Conservation (phyloP, 2,888 invertebrate genomes). For the Poecilus cupreus region DNA sequence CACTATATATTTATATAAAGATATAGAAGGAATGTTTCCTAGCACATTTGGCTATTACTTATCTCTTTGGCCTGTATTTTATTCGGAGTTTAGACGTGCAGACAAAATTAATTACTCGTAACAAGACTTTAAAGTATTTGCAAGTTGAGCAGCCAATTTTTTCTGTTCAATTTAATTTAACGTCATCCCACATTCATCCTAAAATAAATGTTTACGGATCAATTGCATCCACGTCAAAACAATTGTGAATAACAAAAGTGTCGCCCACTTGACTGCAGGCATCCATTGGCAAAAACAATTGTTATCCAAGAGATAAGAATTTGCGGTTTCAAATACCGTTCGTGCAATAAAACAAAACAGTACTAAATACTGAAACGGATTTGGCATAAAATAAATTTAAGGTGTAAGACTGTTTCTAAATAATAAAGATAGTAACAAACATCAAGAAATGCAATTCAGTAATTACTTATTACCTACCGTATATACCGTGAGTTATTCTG, state of each 20-base stretch:
- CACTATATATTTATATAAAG: too few relatives aligned
- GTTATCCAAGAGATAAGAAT: background rate
- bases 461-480: too few relatives aligned
- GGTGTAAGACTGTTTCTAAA: too few relatives aligned
- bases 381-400: too few relatives aligned
- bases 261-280: background rate
- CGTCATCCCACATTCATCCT: background rate
- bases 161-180: background rate
- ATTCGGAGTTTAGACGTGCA: background rate
- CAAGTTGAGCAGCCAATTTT: conserved; percentile 10
- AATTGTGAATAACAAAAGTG: background rate
- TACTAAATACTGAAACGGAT: too few relatives aligned
- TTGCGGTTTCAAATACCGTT: background rate
- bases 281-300: conserved; percentile 6
- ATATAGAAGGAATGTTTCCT: too few relatives aligned
- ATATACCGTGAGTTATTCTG: too few relatives aligned
- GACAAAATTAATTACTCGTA: conserved; percentile 35
- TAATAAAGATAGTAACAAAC: too few relatives aligned
- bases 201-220: conserved; percentile 32
- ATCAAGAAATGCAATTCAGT: too few relatives aligned
- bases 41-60: background rate
- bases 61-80: conserved; percentile 21
- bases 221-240: conserved; percentile 6
- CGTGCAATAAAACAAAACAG: too few relatives aligned
- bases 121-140: conserved; percentile 25